phyloP scores from a whole-genome alignment of 1,140 invertebrate species.

The Hyposmocoma kahamanoa region DNA sequence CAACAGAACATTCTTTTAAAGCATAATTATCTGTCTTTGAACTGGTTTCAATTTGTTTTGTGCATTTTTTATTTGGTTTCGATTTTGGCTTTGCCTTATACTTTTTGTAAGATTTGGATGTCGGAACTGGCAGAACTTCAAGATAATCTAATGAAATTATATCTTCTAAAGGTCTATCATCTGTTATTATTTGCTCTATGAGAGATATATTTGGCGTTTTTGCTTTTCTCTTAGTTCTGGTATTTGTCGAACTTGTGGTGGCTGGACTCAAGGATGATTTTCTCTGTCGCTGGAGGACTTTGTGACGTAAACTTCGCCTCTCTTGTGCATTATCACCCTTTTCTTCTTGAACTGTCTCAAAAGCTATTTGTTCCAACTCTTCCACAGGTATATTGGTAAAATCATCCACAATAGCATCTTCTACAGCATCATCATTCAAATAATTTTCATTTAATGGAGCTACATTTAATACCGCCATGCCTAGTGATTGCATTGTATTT shows the following conservation, averaged over 20 bases:
- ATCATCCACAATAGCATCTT: slow-evolving; percentile 47
- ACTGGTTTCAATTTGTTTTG: slow-evolving; percentile 13
- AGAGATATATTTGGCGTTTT: slow-evolving; percentile 58
- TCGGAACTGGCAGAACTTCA: slow-evolving; percentile 33
- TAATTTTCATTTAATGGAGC: slow-evolving; percentile 20
- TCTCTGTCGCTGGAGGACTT: slow-evolving; percentile 20
- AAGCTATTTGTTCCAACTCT: slow-evolving; percentile 55
- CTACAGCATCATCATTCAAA: slow-evolving; percentile 14
- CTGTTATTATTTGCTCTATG: slow-evolving; percentile 59
- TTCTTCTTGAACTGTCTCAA: slow-evolving; percentile 35
- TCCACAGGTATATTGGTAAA: slow-evolving; percentile 56
- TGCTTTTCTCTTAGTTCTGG: slow-evolving; percentile 26
- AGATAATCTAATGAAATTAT: slow-evolving; percentile 58
- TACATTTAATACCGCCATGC: slow-evolving; percentile 58
- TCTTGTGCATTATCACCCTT: slow-evolving; percentile 16
- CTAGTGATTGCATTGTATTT: slow-evolving; percentile 38
- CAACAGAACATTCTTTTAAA: slow-evolving; percentile 49
- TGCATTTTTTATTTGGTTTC: slow-evolving; percentile 22
- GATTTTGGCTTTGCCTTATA: slow-evolving; percentile 25
- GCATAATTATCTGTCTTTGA: slow-evolving; percentile 12
- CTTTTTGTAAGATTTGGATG: slow-evolving; percentile 25
- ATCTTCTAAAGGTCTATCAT: slow-evolving; percentile 58
- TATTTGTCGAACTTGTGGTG: slow-evolving; percentile 23
- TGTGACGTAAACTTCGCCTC: slow-evolving; percentile 29
- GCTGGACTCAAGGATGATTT: slow-evolving; percentile 28